Evolutionary conservation across 2,797 vertebrate genomes (phyloP), one percentile per base, ranked within the genome.

Genomic region (Platalea minor): DNA sequence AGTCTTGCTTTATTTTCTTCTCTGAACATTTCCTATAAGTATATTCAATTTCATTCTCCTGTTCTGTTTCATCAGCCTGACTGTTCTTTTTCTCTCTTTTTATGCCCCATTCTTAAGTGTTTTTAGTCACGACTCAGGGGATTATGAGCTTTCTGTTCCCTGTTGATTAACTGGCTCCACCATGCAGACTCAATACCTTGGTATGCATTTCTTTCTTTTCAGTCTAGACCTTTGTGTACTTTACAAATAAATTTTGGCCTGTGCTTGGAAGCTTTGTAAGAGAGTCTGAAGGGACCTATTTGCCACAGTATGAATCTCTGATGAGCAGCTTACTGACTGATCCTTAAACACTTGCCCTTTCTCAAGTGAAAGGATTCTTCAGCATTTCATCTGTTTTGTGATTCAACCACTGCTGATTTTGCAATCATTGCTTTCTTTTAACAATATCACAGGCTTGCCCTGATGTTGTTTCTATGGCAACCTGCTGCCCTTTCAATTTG

Each of bases 391-490:
- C 37, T 48, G 29, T 1, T 73, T 69, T 85, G 35, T 79, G 84
- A 84, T 76, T 91, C 78, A 93, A 94, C 46, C 45, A 51, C 43
- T 77, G 73, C 20, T 95, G 82, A 68, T 90, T 94, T 88, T 80
- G 50, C 46, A 89, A 65, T n/a, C 3, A 2, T 48, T 92, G 37
- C 43, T 85, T 82, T 92, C 77, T 88, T 79, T 69, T 81, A 91
- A 69, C 77, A 90, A 26, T 69, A 91, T 64, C 85, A 77, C 39
- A 46, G 59, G 43, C 48, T 74, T 69, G 17, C 48, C 45, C 75
- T 73, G 61, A 89, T 81, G 57, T 64, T 93, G 75, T 97, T 95
- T 75, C 93, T 73, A 93, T 91, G 59, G 68, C 51, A 96, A 95
- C 90, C 11, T 86, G 26, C 61, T 7, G 1, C 85, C 23, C 39